phyloP scores from a whole-genome alignment of 1,140 invertebrate genomes.

The Drosophila seguyi region DNA sequence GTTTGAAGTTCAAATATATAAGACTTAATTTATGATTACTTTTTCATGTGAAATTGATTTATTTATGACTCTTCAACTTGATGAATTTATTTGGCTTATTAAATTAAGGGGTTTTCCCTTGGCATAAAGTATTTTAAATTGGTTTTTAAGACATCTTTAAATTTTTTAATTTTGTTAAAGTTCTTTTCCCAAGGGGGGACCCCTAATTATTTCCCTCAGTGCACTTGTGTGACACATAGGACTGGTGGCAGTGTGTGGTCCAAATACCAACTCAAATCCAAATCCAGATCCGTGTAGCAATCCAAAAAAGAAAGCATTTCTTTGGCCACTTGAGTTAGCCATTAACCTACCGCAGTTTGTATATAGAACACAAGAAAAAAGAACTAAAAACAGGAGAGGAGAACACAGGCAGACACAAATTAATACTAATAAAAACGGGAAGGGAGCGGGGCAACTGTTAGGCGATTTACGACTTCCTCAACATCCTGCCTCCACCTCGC shows the following conservation, averaged over 20 bases:
- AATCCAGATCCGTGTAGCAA: constrained; percentile 12
- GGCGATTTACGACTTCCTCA: constrained; percentile 78
- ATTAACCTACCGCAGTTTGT: constrained; percentile 83
- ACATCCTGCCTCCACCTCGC: constrained; percentile 49
- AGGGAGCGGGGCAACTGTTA: constrained; percentile 54
- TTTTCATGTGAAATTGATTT: background rate
- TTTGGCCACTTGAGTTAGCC: constrained; percentile 65
- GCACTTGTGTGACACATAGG: constrained; percentile 48
- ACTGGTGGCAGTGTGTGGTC: constrained; percentile 70
- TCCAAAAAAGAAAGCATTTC: constrained; percentile 68
- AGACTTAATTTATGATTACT: background rate
- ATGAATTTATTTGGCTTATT: background rate
- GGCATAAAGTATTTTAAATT: background rate
- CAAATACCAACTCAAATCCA: constrained; percentile 22
- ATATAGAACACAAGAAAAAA: constrained; percentile 41
- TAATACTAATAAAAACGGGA: constrained; percentile 65
- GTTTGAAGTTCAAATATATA: background rate
- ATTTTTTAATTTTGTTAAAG: too few species aligned
- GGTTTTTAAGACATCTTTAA: background rate
- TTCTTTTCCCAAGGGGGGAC: too few species aligned
- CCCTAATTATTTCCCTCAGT: background rate
- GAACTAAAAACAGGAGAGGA: constrained; percentile 32
- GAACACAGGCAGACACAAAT: constrained; percentile 47
- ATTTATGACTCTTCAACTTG: background rate
- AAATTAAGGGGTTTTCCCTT: background rate